Base-by-base conservation (phyloP, 2,113 vertebrate species). In the Cryptotis parvus region DNA sequence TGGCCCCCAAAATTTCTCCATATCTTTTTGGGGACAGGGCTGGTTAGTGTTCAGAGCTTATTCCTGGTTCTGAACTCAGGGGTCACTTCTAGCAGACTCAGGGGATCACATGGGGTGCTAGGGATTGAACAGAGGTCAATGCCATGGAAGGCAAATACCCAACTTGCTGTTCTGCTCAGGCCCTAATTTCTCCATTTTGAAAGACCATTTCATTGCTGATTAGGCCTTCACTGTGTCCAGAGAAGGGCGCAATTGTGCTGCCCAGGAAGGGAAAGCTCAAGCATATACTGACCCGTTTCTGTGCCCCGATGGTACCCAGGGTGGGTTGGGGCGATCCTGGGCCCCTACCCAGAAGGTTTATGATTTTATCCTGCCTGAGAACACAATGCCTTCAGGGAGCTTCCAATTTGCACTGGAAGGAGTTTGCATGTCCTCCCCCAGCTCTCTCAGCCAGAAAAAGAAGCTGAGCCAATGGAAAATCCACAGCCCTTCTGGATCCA, bases 311-410 rank as follows among this genome's bases (percentile, higher is more conserved):
- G n/a, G 35, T 16, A 18, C 35, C 18, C 9, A 39, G 12, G 33
- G 52, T 66, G 35, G 18, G 24, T 4, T 8, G 9, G 8, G 16
- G 20, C 0, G 16, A 24, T 31, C 74, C 27, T 9, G 3, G 33
- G 80, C 9, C 29, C 29, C 20, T 41, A 8, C 12, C 18, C 14
- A 18, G 11, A 24, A 41, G 12, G 29, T 31, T 20, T 63, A 4
- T 6, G 4, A 5, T 70, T 41, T 68, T 24, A 0, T 3, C 41
- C 27, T 37, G 1, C n/a, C n/a, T n/a, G 1, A 20, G 31, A 15
- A 45, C 3, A 5, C 22, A 63, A 45, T 29, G 41, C 49, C 10
- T 37, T 0, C 33, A 12, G 31, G 4, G 4, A 73, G 5, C 15
- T 37, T 58, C 16, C 52, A 78, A 20, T 35, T 66, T 69, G 61